Conservation (phyloP, 2,113 vertebrate genomes). For the Hemiprocne comata region DNA sequence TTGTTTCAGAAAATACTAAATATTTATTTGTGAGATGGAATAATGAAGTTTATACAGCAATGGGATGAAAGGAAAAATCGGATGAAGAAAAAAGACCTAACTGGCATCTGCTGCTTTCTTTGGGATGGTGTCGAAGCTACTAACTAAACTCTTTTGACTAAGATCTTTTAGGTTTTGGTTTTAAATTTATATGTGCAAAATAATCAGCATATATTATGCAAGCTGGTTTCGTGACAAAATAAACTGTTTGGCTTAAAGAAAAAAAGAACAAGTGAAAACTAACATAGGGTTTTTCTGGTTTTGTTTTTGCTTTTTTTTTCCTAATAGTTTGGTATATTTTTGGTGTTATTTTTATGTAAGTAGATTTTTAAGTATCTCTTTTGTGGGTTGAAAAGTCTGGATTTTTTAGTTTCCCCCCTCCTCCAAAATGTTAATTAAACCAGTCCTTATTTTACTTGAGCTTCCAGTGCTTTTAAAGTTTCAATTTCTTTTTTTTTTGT, state of each 20-base stretch:
- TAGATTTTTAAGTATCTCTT: not conserved
- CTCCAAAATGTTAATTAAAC: not conserved
- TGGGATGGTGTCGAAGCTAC: not conserved
- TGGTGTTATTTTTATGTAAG: not conserved
- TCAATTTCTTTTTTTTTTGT: conserved; percentile 63
- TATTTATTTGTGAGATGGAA: not conserved
- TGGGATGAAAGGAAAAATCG: not conserved
- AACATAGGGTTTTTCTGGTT: not conserved
- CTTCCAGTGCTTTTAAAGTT: not conserved
- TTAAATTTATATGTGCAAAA: not conserved
- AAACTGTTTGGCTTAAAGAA: not conserved
- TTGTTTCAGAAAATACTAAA: not conserved
- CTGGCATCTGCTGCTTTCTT: not conserved
- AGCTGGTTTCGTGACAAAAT: not conserved
- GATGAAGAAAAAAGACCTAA: not conserved
- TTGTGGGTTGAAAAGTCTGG: not conserved
- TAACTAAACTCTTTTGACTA: not conserved
- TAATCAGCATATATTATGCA: not conserved
- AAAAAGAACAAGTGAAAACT: not conserved
- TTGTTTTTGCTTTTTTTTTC: not conserved
- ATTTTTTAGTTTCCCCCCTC: not conserved
- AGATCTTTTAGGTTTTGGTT: not conserved
- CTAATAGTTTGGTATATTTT: not conserved
- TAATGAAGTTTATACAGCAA: not conserved
- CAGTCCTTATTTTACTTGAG: not conserved